Percentiles rank a stretch among this genome's conserved stretches.
Evolutionary conservation across 2,888 invertebrate species (phyloP).

Genomic region (Alentia gelatinosa): DNA sequence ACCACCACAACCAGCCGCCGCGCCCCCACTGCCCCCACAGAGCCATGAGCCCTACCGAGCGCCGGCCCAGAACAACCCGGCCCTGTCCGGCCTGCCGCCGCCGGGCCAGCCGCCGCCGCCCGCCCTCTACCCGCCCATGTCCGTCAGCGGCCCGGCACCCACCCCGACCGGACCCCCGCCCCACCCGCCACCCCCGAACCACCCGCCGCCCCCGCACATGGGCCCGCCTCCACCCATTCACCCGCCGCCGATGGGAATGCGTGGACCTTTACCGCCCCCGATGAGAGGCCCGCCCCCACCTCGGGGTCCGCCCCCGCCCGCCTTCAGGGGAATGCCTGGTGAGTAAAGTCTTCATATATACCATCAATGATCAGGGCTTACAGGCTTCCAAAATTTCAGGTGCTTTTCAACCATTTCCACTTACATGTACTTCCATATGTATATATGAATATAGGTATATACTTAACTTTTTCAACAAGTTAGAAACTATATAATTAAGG

Average conservation of each 20-base stretch:
- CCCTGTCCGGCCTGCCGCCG: not conserved
- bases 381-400: too few relatives aligned
- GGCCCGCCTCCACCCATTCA: slow-evolving; percentile 16
- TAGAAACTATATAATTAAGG: too few relatives aligned
- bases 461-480: too few relatives aligned
- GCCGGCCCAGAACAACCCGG: slow-evolving; percentile 11
- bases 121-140: slow-evolving; percentile 27
- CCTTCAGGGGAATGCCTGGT: not conserved
- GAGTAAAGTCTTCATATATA: not conserved
- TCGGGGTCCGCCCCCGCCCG: slow-evolving; percentile 31
- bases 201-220: not conserved
- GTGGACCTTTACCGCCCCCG: slow-evolving; percentile 45
- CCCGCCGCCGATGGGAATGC: not conserved
- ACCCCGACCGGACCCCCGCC: not conserved
- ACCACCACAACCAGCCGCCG: not conserved
- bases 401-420: too few relatives aligned
- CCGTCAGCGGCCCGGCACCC: not conserved
- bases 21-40: slow-evolving; percentile 11
- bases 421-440: too few relatives aligned
- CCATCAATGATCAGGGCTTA: too few relatives aligned
- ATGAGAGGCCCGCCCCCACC: not conserved
- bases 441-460: too few relatives aligned
- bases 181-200: not conserved
- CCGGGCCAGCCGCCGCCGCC: slow-evolving; percentile 5
- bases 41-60: slow-evolving; percentile 14